These are phyloP conservation scores for Theonella swinhoei DNA, from an alignment of 37 sponge, comb jelly and placozoan genomes.

Conservation along the genomic window DNA sequence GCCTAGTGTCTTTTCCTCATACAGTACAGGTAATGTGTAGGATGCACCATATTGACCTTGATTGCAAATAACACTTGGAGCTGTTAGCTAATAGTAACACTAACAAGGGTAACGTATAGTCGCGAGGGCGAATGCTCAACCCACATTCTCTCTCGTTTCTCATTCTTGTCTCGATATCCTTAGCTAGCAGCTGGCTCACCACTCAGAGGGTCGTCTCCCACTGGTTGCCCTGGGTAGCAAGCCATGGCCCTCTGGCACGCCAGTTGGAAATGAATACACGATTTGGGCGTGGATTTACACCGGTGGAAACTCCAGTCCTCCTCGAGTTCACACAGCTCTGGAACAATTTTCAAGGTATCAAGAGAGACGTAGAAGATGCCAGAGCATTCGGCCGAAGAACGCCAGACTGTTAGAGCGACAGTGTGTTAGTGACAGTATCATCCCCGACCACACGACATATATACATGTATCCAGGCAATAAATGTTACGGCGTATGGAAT, in stretches of 20 bases:
- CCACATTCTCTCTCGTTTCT: too few species aligned
- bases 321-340: too few species aligned
- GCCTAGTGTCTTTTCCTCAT: too few species aligned
- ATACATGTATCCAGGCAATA: not conserved
- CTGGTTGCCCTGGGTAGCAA: constrained; percentile 69
- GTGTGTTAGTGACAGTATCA: not conserved
- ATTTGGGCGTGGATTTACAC: not conserved
- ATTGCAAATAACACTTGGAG: not conserved
- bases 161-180: too few species aligned
- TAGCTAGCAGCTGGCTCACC: too few species aligned
- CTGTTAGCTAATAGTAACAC: not conserved
- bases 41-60: too few species aligned
- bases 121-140: not conserved
- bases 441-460: not conserved
- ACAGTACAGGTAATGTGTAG: too few species aligned
- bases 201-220: constrained; percentile 9
- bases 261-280: not conserved
- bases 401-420: too few species aligned
- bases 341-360: too few species aligned
- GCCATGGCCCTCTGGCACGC: constrained; percentile 34
- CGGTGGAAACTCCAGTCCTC: not conserved
- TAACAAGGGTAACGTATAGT: not conserved
- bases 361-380: too few species aligned
- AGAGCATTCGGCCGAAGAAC: not conserved
- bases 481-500: not conserved